phyloP scores from a whole-genome alignment of 2,888 invertebrate species.

The Calliphora vomitoria region DNA sequence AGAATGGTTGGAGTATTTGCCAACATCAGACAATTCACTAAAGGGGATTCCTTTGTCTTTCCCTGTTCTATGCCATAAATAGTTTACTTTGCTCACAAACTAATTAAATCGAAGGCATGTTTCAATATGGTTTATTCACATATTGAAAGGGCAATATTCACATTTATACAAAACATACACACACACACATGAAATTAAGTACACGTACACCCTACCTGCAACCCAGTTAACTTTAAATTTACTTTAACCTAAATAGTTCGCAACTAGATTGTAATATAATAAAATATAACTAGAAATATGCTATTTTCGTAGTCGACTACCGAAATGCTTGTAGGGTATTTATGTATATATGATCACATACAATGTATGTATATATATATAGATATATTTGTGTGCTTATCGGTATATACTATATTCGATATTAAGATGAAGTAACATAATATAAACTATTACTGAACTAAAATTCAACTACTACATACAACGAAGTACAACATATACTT shows the following conservation, averaged over 20 bases:
- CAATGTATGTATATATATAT: not conserved
- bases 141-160: not conserved
- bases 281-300: too few relatives aligned
- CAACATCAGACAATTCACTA: conserved; percentile 26
- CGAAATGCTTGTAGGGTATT: too few relatives aligned
- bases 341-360: too few relatives aligned
- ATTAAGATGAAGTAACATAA: too few relatives aligned
- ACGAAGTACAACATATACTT: not conserved
- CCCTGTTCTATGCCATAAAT: conserved; percentile 35
- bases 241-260: too few relatives aligned
- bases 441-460: too few relatives aligned
- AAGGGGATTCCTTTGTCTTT: conserved; percentile 24
- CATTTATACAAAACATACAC: too few relatives aligned
- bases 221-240: too few relatives aligned
- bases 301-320: too few relatives aligned
- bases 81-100: conserved; percentile 44
- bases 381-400: not conserved
- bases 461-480: too few relatives aligned
- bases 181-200: too few relatives aligned
- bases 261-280: too few relatives aligned
- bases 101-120: conserved; percentile 55
- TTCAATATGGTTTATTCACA: conserved; percentile 29
- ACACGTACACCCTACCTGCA: not conserved
- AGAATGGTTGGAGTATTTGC: not conserved
- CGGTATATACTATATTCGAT: not conserved